Percentiles rank a stretch among this genome's conserved stretches.
These are phyloP conservation scores for Lithobates pipiens DNA, from an alignment of 2,797 vertebrate species.

Conservation along the genomic window DNA sequence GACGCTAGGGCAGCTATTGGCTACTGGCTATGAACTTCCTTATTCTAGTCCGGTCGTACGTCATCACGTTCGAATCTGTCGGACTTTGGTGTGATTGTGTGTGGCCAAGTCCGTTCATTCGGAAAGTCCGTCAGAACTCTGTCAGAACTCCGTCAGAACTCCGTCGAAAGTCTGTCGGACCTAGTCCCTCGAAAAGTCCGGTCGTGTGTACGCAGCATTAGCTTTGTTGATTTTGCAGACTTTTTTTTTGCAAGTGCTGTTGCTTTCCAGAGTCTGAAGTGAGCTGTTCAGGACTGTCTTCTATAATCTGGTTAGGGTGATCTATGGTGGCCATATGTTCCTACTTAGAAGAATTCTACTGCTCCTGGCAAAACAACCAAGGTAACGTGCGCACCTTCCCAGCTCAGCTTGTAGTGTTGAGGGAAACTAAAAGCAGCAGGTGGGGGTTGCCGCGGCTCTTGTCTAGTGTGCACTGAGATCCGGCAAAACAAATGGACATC, in stretches of 20 bases:
- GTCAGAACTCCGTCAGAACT: no score
- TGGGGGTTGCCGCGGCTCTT: background rate
- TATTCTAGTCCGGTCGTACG: no score
- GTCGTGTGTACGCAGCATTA: no score
- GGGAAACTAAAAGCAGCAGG: background rate
- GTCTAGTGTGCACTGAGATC: background rate
- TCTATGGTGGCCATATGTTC: background rate
- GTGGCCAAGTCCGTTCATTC: no score
- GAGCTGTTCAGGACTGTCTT: slow-evolving; percentile 55
- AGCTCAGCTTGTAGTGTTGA: background rate
- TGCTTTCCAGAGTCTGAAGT: background rate
- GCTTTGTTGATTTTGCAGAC: background rate
- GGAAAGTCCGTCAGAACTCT: no score
- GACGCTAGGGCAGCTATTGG: no score
- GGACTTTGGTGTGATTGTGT: no score
- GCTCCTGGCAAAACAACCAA: background rate
- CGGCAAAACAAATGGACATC: background rate
- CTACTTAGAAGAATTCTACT: background rate
- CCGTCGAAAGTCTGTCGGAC: no score
- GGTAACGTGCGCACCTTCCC: background rate
- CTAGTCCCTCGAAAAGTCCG: no score
- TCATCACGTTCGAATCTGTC: no score
- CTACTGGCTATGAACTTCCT: no score
- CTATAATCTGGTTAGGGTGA: background rate
- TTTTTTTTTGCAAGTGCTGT: background rate